Evolutionary conservation across 2,888 invertebrate genomes (phyloP), one percentile per base, ranked within the genome.

Genomic region (Osmoderma eremita): DNA sequence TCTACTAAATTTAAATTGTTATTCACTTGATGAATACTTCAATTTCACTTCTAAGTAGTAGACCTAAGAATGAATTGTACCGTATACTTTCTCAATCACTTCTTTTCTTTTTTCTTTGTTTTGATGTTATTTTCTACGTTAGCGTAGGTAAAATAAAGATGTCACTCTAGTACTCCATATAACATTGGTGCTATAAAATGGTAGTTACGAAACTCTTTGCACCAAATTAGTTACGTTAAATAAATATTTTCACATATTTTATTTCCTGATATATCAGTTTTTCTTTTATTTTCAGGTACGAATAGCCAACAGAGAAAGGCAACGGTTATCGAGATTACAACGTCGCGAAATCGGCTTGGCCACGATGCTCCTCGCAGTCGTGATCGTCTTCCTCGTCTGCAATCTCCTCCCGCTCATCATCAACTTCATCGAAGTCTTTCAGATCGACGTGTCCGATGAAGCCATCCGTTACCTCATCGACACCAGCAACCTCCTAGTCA

Each of bases 351-450:
- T 97, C 73, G 93, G 95, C 13, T 86, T 97, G 68, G 97, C 97
- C 36, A 94, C 95, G 62, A 98, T 98, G 97, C 85, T 98, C 68
- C 88, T 97, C 42, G 94, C 94, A 76, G 95, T 98, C 10, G 97
- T 97, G 42, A 88, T 95, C 53, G 97, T 97, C 1, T 97, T 98
- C 84, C 93, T 97, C 81, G 86, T 95, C 56, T 95, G 97, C 83
- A 97, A 98, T 84, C 87, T 94, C 72, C 85, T 95, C 66, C 93
- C 95, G 1, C 85, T 96, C 71, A 90, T 94, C 68, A 90, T 91
- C 75, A 96, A 95, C 84, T 90, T 95, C 45, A 87, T 93, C 78
- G 93, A 97, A 82, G 91, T 92, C 42, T 93, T 95, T 77, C 84
- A 85, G 67, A 84, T 85, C 51, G 45, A 91, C 42, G 91, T 93